Evolutionary conservation across 2,888 invertebrate species (phyloP), one percentile per base, ranked within the genome.

Genomic region (Platerodrilus igneus): DNA sequence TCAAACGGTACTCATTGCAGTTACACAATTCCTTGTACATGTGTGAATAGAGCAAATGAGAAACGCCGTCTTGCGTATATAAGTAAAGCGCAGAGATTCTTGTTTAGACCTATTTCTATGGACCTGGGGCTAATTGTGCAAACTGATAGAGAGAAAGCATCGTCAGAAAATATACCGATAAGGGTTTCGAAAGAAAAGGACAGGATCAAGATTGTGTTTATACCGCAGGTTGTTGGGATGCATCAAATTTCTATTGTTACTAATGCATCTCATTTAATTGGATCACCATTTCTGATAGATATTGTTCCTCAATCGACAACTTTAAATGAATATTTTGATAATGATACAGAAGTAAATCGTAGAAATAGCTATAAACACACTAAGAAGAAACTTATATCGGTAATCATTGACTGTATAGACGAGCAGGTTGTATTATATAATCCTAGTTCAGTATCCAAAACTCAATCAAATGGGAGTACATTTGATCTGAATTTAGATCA

Each of bases 211-310:
- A 62, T 79, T 22, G 66, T 66, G 21, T 79, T 76, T 45, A 60
- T 64, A 2, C 74, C 76, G 1, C 68, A 63, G 26, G 60, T 69
- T 44, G 69, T 71, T 53, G 79, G 79, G 2, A 71, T 71, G 55
- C 75, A 78, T 54, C 73, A 77, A 61, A 67, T 79, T 20, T 73
- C 70, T 17, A 68, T 79, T 25, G 73, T 74, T 9, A 74, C 72
- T 36, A 70, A 74, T 57, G 76, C 76, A 1, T 72, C 72, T 55
- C 68, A 71, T 52, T 67, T 77, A 22, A 70, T 72, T 18, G 78
- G 78, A n/a, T 78, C 79, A 13, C 80, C 80, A 1, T 80, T 72
- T 53, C 60, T 60, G 34, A 67, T 77, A 3, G 72, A 68, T 37
- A 71, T 75, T 2, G 51, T 50, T 8, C 48, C 55, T 31, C 62